These are phyloP conservation scores for Aleiodes leptofemur DNA, from an alignment of 2,888 invertebrate species.

Conservation along the genomic window DNA sequence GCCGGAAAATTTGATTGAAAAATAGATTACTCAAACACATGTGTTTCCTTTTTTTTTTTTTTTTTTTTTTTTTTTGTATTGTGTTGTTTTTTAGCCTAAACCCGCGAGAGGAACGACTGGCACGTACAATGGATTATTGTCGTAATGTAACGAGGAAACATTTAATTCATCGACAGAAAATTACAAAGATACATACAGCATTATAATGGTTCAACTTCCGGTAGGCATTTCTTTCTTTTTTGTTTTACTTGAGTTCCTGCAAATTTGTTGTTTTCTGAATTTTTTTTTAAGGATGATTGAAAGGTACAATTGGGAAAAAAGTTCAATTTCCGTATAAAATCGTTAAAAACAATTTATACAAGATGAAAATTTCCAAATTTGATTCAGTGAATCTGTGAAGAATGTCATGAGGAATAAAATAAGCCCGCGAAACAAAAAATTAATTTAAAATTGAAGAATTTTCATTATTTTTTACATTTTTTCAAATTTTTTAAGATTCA, in stretches of 20 bases:
- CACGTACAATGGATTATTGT: conserved; percentile 47
- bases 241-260: conserved; percentile 9
- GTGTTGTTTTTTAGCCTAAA: conserved; percentile 48
- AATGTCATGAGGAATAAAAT: too few species aligned
- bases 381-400: too few species aligned
- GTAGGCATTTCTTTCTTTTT: conserved; percentile 45
- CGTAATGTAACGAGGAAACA: conserved; percentile 46
- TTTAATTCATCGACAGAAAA: conserved; percentile 45
- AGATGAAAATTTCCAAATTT: too few species aligned
- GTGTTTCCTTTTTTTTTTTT: conserved; percentile 18
- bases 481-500: too few species aligned
- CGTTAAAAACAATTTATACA: too few species aligned
- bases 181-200: conserved; percentile 44
- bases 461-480: too few species aligned
- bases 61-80: conserved; percentile 13
- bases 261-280: too few species aligned
- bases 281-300: too few species aligned
- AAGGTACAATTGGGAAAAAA: too few species aligned
- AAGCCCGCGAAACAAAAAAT: too few species aligned
- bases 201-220: conserved; percentile 43
- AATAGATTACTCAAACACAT: background rate
- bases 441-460: too few species aligned
- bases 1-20: background rate
- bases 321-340: too few species aligned
- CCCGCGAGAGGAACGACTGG: conserved; percentile 42